Base-by-base conservation (phyloP, 2,113 vertebrate species). In the Zapus hudsonius region DNA sequence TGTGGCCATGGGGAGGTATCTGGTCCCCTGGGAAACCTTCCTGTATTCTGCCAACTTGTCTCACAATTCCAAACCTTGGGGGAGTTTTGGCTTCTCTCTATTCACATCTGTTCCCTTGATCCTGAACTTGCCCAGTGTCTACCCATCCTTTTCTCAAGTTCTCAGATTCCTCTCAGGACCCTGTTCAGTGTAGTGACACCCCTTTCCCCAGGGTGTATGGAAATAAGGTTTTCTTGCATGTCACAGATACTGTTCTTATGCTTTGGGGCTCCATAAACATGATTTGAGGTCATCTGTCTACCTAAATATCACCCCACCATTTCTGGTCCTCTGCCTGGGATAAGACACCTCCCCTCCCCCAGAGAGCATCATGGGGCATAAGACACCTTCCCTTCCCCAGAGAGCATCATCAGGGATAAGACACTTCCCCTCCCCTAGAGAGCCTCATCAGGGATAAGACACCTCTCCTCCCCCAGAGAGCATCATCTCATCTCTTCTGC, bases 1-100 rank as follows among this genome's bases (percentile, higher is more conserved):
- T 0, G 0, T 23, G 31, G 27, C 2, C 0, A 0, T 15, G 38
- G 66, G n/a, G 38, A 72, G 8, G n/a, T 15, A 2, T 36, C 52
- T 69, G 31, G 7, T 55, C 12, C 31, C 44, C n/a, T 57, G 40
- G 20, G 61, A 44, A 80, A 73, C 7, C 67, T 64, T 55, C 63
- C 38, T 72, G 52, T 17, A 10, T 38, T 72, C 40, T 70, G 55
- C 61, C 72, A 19, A 38, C 5, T 29, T 61, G 27, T 3, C 55
- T 47, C n/a, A 73, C 27, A 40, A 42, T 42, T 42, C 0, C 61
- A 11, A 8, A 25, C 44, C 64, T 40, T 92, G 22, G 73, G 22
- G 73, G 70, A 63, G 27, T 47, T 67, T 8, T 57, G 61, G 42
- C 36, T 15, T 10, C 3, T 79, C 1, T 61, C 6, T 79, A 2